A percentile compares a stretch with the other conserved stretches of the same genome.
Conservation (phyloP, 1,140 invertebrate species). For the Anagrus nilaparvatae region DNA sequence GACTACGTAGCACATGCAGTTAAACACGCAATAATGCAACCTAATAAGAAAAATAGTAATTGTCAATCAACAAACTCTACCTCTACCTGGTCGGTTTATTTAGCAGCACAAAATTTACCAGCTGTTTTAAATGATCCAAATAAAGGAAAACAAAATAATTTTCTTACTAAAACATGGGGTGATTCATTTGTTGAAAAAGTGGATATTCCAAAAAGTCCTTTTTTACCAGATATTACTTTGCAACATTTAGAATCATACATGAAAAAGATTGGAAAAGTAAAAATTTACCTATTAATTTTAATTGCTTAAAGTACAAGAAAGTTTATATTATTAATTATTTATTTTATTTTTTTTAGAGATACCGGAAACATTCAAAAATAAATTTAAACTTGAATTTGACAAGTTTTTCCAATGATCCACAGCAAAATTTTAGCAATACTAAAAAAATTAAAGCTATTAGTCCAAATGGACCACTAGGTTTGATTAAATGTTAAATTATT, state of each 20-base stretch:
- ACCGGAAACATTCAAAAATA: conserved; percentile 40
- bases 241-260: conserved; percentile 84
- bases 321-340: conserved; percentile 8
- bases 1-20: conserved; percentile 82
- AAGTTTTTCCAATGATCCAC: conserved; percentile 35
- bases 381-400: conserved; percentile 31
- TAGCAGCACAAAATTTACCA: conserved; percentile 86
- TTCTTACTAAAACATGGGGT: conserved; percentile 97
- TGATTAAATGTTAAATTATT: conserved; percentile 3
- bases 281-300: too few relatives aligned
- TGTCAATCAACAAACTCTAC: conserved; percentile 17
- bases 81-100: conserved; percentile 62
- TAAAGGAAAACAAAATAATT: conserved; percentile 78
- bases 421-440: conserved; percentile 42
- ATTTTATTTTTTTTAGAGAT: conserved; percentile 33
- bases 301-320: neutral
- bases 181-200: conserved; percentile 81
- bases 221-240: conserved; percentile 73
- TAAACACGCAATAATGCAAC: conserved; percentile 63
- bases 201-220: conserved; percentile 63
- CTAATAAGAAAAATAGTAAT: conserved; percentile 29
- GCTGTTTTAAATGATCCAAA: conserved; percentile 94
- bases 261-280: conserved; percentile 52
- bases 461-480: conserved; percentile 24
- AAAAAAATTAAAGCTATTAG: conserved; percentile 35